Evolutionary conservation across 2,888 invertebrate species (phyloP).

Genomic region (Heliconius erato): DNA sequence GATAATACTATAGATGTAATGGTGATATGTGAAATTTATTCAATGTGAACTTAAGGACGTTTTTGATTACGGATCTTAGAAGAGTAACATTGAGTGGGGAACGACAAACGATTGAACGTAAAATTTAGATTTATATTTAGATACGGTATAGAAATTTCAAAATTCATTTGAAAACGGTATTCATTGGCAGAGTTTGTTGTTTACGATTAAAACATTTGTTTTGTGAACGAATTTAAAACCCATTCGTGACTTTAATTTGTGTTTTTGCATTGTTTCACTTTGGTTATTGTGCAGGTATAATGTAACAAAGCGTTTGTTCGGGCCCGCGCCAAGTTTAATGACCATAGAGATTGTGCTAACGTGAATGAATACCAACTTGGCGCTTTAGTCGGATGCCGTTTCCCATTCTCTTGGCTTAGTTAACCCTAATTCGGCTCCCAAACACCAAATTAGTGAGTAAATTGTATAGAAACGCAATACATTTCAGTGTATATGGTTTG

Average conservation of each 20-base stretch:
- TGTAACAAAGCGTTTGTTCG: slow-evolving; percentile 15
- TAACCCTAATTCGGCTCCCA: slow-evolving; percentile 72
- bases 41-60: slow-evolving; percentile 8
- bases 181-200: slow-evolving; percentile 9
- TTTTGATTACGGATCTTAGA: slow-evolving; percentile 21
- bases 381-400: slow-evolving; percentile 53
- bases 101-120: slow-evolving; percentile 38
- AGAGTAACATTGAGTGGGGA: slow-evolving; percentile 41
- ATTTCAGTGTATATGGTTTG: slow-evolving; percentile 75
- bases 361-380: slow-evolving; percentile 25
- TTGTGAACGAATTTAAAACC: slow-evolving; percentile 6
- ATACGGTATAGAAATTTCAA: slow-evolving; percentile 4
- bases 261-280: slow-evolving; percentile 16
- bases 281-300: slow-evolving; percentile 17
- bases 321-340: slow-evolving; percentile 9
- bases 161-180: slow-evolving; percentile 2
- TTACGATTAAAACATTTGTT: neutral
- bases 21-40: neutral
- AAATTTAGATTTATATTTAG: slow-evolving; percentile 27
- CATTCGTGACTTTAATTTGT: slow-evolving; percentile 8
- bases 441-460: slow-evolving; percentile 83
- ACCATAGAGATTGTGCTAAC: slow-evolving; percentile 20
- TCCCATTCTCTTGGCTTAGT: slow-evolving; percentile 62
- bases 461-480: slow-evolving; percentile 80
- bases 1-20: slow-evolving; percentile 4